Percentiles rank a stretch among this genome's conserved stretches.
phyloP scores from a whole-genome alignment of 2,888 invertebrate genomes.

The Augiades crinisus region DNA sequence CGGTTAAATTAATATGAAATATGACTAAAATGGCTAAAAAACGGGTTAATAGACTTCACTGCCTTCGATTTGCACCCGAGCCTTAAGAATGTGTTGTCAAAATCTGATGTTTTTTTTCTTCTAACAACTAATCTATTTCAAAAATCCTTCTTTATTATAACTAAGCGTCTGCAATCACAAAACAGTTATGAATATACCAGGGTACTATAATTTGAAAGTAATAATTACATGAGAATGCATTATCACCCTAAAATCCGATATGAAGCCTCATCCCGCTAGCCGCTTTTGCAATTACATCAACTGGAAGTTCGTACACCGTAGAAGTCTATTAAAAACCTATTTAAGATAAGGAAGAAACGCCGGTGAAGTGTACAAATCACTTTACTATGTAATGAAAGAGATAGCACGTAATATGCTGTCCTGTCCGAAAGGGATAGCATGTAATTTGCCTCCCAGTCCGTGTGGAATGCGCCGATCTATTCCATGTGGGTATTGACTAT shows the following conservation, averaged over 20 bases:
- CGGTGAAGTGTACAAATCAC: conserved; percentile 26
- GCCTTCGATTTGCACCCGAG: too few relatives aligned
- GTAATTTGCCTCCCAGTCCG: conserved; percentile 17
- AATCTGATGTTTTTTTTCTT: too few relatives aligned
- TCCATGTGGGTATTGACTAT: conserved; percentile 7
- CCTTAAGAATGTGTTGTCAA: too few relatives aligned
- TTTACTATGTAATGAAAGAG: conserved; percentile 27
- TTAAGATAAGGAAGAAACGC: conserved; percentile 24
- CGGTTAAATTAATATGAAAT: too few relatives aligned
- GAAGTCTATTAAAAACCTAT: conserved; percentile 26
- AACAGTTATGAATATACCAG: too few relatives aligned
- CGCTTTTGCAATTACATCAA: conserved; percentile 16
- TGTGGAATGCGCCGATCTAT: conserved; percentile 20
- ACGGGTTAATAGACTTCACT: too few relatives aligned
- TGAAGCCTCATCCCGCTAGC: conserved; percentile 3
- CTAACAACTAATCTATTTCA: too few relatives aligned
- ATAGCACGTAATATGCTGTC: conserved; percentile 24
- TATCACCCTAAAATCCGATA: conserved; percentile 16
- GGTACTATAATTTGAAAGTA: too few relatives aligned
- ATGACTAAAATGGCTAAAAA: too few relatives aligned
- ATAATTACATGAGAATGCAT: not conserved
- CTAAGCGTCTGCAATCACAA: too few relatives aligned
- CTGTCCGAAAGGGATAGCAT: conserved; percentile 22
- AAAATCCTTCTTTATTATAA: too few relatives aligned
- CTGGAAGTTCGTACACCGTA: conserved; percentile 20